A percentile compares a stretch with the other conserved stretches of the same genome.
phyloP scores from a whole-genome alignment of 2,113 vertebrate species.

The Daboia siamensis region DNA sequence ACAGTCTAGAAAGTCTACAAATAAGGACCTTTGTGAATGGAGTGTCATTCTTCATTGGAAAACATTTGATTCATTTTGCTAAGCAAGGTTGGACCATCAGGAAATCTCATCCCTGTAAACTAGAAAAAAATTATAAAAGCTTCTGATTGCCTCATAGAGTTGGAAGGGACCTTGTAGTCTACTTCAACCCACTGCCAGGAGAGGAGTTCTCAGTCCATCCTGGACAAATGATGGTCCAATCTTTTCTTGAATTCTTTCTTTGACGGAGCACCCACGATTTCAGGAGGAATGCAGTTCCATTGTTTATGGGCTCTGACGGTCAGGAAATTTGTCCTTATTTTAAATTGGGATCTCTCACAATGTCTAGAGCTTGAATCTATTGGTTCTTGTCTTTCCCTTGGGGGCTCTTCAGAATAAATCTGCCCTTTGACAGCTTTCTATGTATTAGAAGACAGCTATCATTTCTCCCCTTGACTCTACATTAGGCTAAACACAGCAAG shows the following conservation, averaged over 20 bases:
- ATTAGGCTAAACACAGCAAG: no score
- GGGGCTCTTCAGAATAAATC: not conserved
- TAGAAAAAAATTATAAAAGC: no score
- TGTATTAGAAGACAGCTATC: no score
- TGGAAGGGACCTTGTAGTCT: no score
- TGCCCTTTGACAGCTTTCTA: no score
- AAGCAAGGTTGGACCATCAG: not conserved
- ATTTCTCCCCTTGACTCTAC: no score
- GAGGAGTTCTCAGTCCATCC: not conserved
- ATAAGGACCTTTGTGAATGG: not conserved
- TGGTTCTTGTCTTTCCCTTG: not conserved
- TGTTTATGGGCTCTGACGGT: not conserved
- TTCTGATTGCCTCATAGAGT: no score
- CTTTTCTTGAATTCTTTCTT: not conserved
- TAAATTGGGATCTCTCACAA: not conserved
- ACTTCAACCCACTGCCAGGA: not conserved
- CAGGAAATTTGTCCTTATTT: not conserved
- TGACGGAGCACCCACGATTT: not conserved
- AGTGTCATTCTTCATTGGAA: not conserved
- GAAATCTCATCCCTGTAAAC: no score
- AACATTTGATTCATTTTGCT: not conserved
- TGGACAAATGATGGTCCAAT: not conserved
- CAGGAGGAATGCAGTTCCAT: not conserved
- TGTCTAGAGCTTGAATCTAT: not conserved
- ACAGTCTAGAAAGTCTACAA: not conserved